Evolutionary conservation across 2,797 vertebrate genomes (phyloP).

Genomic region (Lacerta agilis): DNA sequence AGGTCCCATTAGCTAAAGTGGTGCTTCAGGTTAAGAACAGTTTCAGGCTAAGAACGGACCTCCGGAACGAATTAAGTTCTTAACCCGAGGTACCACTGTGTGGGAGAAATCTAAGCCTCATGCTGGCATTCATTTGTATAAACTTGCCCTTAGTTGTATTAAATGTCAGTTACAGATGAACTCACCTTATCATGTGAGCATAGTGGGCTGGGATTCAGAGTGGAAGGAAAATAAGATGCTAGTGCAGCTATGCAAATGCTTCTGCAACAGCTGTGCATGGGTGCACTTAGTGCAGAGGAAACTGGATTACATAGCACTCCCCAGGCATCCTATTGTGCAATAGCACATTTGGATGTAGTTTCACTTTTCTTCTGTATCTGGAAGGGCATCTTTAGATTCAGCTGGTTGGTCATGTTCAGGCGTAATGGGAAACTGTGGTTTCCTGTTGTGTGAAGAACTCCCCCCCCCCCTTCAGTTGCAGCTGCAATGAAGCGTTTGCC

Average conservation of each 20-base stretch:
- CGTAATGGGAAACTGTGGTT: not conserved
- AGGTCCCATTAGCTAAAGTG: too few species aligned
- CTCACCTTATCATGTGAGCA: not conserved
- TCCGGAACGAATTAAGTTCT: too few species aligned
- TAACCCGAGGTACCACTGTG: too few species aligned
- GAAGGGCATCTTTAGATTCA: not conserved
- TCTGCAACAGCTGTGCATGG: not conserved
- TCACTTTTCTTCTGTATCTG: not conserved
- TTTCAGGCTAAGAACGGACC: too few species aligned
- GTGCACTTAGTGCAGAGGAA: not conserved
- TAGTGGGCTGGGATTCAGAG: too few species aligned
- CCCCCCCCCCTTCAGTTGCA: not conserved
- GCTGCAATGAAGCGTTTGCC: not conserved
- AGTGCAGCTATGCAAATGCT: not conserved
- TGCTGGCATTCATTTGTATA: not conserved
- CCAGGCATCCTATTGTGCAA: not conserved
- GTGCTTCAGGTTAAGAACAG: too few species aligned
- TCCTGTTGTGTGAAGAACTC: too few species aligned
- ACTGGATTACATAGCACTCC: not conserved
- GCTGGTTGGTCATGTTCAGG: not conserved
- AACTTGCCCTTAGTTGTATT: not conserved
- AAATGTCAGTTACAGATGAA: not conserved
- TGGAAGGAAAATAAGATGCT: not conserved
- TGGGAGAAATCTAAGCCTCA: not conserved
- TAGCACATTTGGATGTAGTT: not conserved